Conservation (phyloP, 2,113 vertebrate species). For the Spheniscus mendiculus region DNA sequence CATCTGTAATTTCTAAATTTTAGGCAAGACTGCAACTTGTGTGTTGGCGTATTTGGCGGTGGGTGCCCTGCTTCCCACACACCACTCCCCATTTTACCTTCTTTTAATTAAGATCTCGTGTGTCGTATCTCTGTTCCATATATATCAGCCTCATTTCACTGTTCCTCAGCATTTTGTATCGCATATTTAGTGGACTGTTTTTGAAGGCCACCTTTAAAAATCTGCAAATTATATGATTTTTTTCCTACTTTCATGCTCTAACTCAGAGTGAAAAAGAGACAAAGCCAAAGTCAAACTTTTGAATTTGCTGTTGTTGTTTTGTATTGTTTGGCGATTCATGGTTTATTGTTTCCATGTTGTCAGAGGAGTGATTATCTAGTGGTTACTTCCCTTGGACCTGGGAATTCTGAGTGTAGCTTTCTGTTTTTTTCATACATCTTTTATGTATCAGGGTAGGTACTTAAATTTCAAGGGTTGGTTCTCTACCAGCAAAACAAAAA, state of each 20-base stretch:
- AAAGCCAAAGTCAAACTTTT: neutral
- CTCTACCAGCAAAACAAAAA: neutral
- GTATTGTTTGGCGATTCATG: neutral
- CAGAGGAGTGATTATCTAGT: neutral
- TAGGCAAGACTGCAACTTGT: neutral
- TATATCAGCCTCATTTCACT: neutral
- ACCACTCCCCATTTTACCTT: neutral
- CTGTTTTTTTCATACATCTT: neutral
- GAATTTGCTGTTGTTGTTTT: neutral
- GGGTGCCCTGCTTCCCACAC: neutral
- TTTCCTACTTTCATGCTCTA: neutral
- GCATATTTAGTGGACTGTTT: neutral
- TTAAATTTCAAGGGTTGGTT: neutral
- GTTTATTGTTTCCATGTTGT: neutral
- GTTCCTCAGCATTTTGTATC: neutral
- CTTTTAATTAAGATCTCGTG: neutral
- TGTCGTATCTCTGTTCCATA: neutral
- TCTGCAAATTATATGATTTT: neutral
- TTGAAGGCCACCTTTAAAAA: neutral
- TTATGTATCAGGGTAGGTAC: neutral
- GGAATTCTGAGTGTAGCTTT: neutral
- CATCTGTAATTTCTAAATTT: neutral
- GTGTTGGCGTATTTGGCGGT: neutral
- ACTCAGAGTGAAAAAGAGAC: neutral
- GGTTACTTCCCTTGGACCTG: neutral